phyloP scores from a whole-genome alignment of 2,888 invertebrate genomes.

The Exephanes ischioxanthus region DNA sequence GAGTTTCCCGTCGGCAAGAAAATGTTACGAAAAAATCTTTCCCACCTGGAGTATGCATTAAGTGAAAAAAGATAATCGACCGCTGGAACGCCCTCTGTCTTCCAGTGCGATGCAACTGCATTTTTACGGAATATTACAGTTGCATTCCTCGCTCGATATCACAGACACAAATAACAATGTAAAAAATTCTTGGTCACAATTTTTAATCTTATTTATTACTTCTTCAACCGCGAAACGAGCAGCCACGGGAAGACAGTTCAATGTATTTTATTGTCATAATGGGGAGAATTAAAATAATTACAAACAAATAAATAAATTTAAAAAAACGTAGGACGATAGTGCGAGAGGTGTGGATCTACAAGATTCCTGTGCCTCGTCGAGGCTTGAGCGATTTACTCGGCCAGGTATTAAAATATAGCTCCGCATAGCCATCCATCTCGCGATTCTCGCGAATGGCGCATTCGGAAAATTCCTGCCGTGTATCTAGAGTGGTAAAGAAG shows the following conservation, averaged over 20 bases:
- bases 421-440: slow-evolving; percentile 48
- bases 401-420: slow-evolving; percentile 81
- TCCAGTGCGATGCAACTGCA: slow-evolving; percentile 6
- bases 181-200: slow-evolving; percentile 19
- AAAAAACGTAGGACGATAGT: slow-evolving; percentile 12
- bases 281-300: not conserved
- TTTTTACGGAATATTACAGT: slow-evolving; percentile 10
- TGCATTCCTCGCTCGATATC: slow-evolving; percentile 45
- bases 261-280: slow-evolving; percentile 12
- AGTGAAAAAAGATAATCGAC: slow-evolving; percentile 40
- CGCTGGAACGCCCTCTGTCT: slow-evolving; percentile 37
- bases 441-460: slow-evolving; percentile 66
- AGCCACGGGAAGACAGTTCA: not conserved
- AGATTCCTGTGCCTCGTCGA: slow-evolving; percentile 77
- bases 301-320: not conserved
- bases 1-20: slow-evolving; percentile 41
- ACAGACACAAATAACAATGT: not conserved
- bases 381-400: slow-evolving; percentile 77
- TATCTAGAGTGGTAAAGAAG: slow-evolving; percentile 56
- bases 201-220: slow-evolving; percentile 20
- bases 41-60: slow-evolving; percentile 50
- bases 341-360: slow-evolving; percentile 29
- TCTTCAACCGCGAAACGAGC: not conserved
- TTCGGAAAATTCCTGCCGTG: slow-evolving; percentile 67
- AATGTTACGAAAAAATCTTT: slow-evolving; percentile 38